Percentiles rank a stretch among this genome's conserved stretches.
phyloP scores from a whole-genome alignment of 2,113 vertebrate genomes.

The Lophius piscatorius region DNA sequence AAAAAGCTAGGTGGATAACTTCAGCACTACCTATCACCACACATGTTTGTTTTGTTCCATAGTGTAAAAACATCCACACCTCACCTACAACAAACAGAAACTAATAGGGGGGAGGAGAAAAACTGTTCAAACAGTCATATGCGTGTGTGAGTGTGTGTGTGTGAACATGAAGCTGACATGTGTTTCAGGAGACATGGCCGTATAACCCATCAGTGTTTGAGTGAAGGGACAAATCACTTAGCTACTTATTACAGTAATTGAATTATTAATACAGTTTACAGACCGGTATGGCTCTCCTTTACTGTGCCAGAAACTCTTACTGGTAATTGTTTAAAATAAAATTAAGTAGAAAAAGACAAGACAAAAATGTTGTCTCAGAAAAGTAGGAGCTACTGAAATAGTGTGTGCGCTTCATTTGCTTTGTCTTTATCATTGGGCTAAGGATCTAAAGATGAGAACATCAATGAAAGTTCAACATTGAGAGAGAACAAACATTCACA shows the following conservation, averaged over 20 bases:
- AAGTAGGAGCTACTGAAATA: conserved; percentile 1
- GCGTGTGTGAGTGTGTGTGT: conserved; percentile 12
- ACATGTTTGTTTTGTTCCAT: conserved; percentile 68
- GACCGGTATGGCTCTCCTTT: conserved; percentile 30
- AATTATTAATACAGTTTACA: conserved; percentile 63
- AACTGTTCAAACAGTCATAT: conserved; percentile 29
- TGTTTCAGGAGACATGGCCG: conserved; percentile 48
- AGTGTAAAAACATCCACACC: conserved; percentile 56
- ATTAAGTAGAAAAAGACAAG: neutral
- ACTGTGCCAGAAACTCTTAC: conserved; percentile 30
- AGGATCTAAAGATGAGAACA: conserved; percentile 23
- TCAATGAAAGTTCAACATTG: neutral
- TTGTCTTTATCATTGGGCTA: conserved; percentile 9
- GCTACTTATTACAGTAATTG: conserved; percentile 61
- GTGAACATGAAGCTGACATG: conserved; percentile 20
- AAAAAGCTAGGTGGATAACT: conserved; percentile 60
- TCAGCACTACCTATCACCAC: conserved; percentile 68
- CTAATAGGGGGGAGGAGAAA: neutral
- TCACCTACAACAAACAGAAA: conserved; percentile 73
- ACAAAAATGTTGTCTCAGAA: neutral
- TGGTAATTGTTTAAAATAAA: conserved; percentile 17
- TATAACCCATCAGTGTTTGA: conserved; percentile 55
- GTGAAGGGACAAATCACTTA: conserved; percentile 59
- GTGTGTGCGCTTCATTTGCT: conserved; percentile 2
- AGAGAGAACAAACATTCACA: neutral